These are phyloP conservation scores for Rhineura floridana DNA, from an alignment of 2,113 vertebrate species.

Conservation along the genomic window DNA sequence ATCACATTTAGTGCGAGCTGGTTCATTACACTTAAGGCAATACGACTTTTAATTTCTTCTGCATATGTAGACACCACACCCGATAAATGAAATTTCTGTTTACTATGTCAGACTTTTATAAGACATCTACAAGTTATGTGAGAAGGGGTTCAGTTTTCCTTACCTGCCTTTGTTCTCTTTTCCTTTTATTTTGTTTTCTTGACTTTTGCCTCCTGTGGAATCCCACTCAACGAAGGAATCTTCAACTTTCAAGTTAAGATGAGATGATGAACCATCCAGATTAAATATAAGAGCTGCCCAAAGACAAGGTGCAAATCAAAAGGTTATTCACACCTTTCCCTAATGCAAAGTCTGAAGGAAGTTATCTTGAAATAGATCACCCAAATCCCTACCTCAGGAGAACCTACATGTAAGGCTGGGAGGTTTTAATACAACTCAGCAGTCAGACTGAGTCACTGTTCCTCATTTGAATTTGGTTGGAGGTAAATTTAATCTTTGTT, in stretches of 20 bases:
- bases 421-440: not conserved
- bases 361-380: not conserved
- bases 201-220: slow-evolving; percentile 88
- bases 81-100: not conserved
- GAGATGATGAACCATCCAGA: slow-evolving; percentile 87
- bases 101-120: not conserved
- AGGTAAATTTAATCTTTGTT: slow-evolving; percentile 3
- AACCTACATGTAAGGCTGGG: not conserved
- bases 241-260: slow-evolving; percentile 90
- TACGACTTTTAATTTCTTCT: not conserved
- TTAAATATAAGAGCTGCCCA: slow-evolving; percentile 85
- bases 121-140: not conserved
- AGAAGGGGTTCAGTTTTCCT: slow-evolving; percentile 27
- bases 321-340: not conserved
- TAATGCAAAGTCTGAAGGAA: not conserved
- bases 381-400: not conserved
- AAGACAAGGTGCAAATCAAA: slow-evolving; percentile 51
- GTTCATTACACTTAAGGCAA: not conserved
- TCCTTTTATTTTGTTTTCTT: slow-evolving; percentile 86
- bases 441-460: not conserved
- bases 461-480: not conserved
- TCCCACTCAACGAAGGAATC: slow-evolving; percentile 90
- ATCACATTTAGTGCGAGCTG: not conserved
- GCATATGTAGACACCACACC: not conserved
- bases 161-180: slow-evolving; percentile 93